Conservation (phyloP, 2,113 vertebrate genomes). For the Ammospiza caudacuta region DNA sequence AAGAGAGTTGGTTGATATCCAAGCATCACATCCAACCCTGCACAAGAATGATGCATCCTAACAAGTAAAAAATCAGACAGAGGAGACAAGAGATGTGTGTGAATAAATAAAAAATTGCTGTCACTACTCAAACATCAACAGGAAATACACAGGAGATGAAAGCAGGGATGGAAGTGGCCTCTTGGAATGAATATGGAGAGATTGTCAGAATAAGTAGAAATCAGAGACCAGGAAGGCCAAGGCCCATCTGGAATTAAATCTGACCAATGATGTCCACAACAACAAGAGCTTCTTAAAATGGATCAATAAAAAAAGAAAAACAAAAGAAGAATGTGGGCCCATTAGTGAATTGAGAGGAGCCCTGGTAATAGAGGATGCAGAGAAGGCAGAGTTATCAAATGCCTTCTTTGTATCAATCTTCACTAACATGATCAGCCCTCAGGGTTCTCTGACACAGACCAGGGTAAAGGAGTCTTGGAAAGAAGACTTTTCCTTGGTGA, state of each 20-base stretch:
- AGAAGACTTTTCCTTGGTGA: background rate
- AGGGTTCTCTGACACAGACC: background rate
- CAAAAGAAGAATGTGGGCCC: background rate
- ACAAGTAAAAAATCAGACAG: background rate
- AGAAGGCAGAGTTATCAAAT: background rate
- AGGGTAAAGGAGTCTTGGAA: background rate
- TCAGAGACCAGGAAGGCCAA: background rate
- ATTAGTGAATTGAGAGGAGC: background rate
- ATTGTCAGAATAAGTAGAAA: background rate
- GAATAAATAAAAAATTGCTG: background rate
- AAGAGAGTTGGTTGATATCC: background rate
- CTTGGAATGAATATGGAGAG: background rate
- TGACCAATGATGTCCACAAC: background rate
- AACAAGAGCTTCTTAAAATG: background rate
- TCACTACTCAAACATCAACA: background rate
- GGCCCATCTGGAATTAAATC: background rate
- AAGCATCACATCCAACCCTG: background rate
- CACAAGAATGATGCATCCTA: rapidly evolving
- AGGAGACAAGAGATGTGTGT: background rate
- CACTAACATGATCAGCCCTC: background rate
- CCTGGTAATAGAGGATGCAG: rapidly evolving
- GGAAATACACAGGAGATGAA: background rate
- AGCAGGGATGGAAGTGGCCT: background rate
- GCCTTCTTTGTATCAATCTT: background rate
- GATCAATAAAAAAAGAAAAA: background rate